Evolutionary conservation across 2,888 invertebrate genomes (phyloP).

Genomic region (Cheilosia pagana): DNA sequence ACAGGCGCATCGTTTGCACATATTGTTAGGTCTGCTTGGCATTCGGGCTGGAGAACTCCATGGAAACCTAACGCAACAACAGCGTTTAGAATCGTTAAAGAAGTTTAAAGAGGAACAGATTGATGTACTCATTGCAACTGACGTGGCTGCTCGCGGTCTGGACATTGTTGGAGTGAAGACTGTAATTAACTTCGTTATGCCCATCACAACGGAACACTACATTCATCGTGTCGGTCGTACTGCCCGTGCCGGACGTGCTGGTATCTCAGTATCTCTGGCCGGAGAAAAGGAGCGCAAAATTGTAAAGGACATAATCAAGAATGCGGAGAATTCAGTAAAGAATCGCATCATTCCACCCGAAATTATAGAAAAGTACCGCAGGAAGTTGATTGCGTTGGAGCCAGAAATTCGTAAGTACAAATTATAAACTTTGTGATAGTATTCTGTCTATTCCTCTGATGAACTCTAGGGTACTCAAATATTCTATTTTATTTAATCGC

Average conservation of each 20-base stretch:
- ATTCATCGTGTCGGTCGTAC: slow-evolving; percentile 98
- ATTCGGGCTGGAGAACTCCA: slow-evolving; percentile 95
- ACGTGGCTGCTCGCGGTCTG: slow-evolving; percentile 95
- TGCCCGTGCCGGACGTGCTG: slow-evolving; percentile 96
- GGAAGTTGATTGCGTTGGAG: slow-evolving; percentile 89
- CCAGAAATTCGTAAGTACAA: slow-evolving; percentile 87
- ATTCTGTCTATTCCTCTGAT: too few relatives aligned
- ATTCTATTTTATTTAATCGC: too few relatives aligned
- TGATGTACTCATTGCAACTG: slow-evolving; percentile 96
- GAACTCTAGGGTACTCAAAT: too few relatives aligned
- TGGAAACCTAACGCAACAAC: slow-evolving; percentile 97
- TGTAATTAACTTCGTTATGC: slow-evolving; percentile 98
- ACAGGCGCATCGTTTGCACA: slow-evolving; percentile 96
- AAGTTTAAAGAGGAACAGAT: slow-evolving; percentile 93
- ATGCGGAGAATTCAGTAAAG: slow-evolving; percentile 93
- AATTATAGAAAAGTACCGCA: slow-evolving; percentile 93
- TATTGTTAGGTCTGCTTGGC: slow-evolving; percentile 94
- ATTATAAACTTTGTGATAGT: background rate
- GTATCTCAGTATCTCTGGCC: slow-evolving; percentile 96
- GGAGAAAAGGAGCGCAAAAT: slow-evolving; percentile 96
- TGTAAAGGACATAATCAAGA: slow-evolving; percentile 95
- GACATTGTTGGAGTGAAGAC: slow-evolving; percentile 99
- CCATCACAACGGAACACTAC: slow-evolving; percentile 96
- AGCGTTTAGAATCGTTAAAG: slow-evolving; percentile 94
- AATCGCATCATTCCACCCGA: slow-evolving; percentile 94